Percentiles rank a stretch among this genome's conserved stretches.
These are phyloP conservation scores for Xylota sylvarum DNA, from an alignment of 2,888 invertebrate species.

Conservation along the genomic window DNA sequence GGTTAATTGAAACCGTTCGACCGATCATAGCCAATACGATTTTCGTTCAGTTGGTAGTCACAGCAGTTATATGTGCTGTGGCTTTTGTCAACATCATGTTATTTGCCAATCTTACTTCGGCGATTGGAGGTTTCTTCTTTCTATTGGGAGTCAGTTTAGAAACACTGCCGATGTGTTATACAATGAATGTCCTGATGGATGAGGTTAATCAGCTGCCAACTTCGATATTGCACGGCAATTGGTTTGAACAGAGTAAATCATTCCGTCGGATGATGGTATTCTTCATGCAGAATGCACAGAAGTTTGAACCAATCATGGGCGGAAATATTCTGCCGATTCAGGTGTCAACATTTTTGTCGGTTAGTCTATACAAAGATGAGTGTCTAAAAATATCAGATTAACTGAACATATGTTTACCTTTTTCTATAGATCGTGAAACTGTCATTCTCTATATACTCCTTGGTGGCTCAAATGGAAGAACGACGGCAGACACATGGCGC, in stretches of 20 bases:
- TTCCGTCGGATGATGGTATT: conserved; percentile 77
- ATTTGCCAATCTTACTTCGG: conserved; percentile 73
- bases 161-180: conserved; percentile 78
- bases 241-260: conserved; percentile 72
- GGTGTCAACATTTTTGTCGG: conserved; percentile 58
- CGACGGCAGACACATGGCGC: too few species aligned
- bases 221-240: conserved; percentile 78
- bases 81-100: conserved; percentile 79
- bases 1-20: conserved; percentile 61
- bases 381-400: too few species aligned
- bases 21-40: conserved; percentile 78
- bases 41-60: conserved; percentile 78
- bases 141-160: conserved; percentile 77
- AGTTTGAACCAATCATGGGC: conserved; percentile 73
- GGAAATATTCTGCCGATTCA: conserved; percentile 60
- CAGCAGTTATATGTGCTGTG: conserved; percentile 76
- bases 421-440: conserved; percentile 51
- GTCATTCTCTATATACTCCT: conserved; percentile 56
- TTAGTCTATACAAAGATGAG: too few species aligned
- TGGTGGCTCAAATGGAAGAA: conserved; percentile 3
- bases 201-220: conserved; percentile 78
- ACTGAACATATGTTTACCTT: neutral
- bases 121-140: conserved; percentile 74
- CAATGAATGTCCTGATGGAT: conserved; percentile 76
- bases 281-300: conserved; percentile 78